A percentile compares a stretch with the other conserved stretches of the same genome.
phyloP scores from a whole-genome alignment of 2,113 vertebrate genomes.

The Stomatorhinus ivindoensis region DNA sequence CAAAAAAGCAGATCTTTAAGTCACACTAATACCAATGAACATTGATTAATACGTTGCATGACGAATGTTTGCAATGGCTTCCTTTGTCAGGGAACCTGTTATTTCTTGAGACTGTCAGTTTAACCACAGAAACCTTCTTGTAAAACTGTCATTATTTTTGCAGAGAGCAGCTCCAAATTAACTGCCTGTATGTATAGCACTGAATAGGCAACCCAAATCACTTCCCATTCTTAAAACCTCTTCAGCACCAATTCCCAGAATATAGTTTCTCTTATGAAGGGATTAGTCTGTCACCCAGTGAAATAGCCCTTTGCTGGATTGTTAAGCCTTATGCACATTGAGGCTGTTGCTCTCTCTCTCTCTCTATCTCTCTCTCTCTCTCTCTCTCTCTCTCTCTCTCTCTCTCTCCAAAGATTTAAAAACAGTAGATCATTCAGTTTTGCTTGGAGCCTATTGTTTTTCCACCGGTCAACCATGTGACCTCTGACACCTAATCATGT shows the following conservation, averaged over 20 bases:
- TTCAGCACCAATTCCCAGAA: background rate
- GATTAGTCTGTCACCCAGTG: background rate
- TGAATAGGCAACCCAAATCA: background rate
- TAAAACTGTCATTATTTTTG: background rate
- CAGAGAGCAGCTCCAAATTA: background rate
- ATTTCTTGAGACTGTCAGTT: background rate
- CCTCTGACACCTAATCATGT: background rate
- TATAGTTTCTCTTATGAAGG: background rate
- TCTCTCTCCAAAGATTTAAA: background rate
- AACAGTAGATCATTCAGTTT: background rate
- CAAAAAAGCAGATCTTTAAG: background rate
- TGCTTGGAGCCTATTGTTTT: background rate
- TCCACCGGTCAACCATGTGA: background rate
- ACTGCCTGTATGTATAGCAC: background rate
- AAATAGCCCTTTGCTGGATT: background rate
- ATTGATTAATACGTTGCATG: background rate
- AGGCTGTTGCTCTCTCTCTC: background rate
- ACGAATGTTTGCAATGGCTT: background rate
- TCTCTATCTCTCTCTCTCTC: too few relatives aligned
- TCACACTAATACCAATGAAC: background rate
- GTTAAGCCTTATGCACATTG: background rate
- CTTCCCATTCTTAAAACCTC: background rate
- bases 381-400: background rate
- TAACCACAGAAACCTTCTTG: background rate
- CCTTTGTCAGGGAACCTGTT: background rate